These are phyloP conservation scores for Epsilonema sp. DNA, from an alignment of 2,888 invertebrate species.

Conservation along the genomic window DNA sequence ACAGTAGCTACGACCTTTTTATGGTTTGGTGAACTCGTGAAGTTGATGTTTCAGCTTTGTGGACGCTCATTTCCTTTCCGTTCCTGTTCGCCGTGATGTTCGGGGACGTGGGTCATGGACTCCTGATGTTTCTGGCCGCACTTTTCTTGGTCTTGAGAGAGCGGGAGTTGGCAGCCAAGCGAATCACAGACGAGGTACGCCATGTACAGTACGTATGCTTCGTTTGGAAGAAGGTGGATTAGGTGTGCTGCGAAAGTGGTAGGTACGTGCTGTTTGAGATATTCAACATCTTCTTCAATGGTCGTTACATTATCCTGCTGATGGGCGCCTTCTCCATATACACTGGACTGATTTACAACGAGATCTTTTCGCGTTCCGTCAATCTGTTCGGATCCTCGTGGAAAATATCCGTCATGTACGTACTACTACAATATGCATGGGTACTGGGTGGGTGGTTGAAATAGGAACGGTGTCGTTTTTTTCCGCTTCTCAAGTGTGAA, in stretches of 20 bases:
- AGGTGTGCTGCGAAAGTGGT: too few relatives aligned
- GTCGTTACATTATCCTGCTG: constrained; percentile 82
- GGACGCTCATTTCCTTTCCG: constrained; percentile 89
- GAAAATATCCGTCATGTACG: constrained; percentile 30
- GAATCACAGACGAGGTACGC: constrained; percentile 6
- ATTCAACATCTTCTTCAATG: constrained; percentile 91
- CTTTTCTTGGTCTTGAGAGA: constrained; percentile 83
- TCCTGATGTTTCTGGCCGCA: constrained; percentile 71
- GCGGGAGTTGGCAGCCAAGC: constrained; percentile 44
- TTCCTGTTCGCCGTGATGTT: constrained; percentile 97
- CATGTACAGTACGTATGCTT: too few relatives aligned
- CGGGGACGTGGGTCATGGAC: constrained; percentile 87
- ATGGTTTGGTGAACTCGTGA: too few relatives aligned
- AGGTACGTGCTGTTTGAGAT: constrained; percentile 54
- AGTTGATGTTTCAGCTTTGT: too few relatives aligned
- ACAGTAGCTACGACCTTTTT: too few relatives aligned
- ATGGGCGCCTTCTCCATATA: constrained; percentile 97
- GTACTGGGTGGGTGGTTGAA: not conserved
- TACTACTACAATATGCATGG: not conserved
- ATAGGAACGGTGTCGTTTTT: not conserved
- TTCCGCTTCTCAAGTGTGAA: not conserved
- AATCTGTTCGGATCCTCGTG: constrained; percentile 85
- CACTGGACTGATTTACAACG: constrained; percentile 92
- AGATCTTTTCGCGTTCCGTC: constrained; percentile 80
- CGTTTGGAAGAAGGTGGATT: too few relatives aligned